These are phyloP conservation scores for Steinernema carpocapsae DNA, from an alignment of 2,888 invertebrate species.

Conservation along the genomic window DNA sequence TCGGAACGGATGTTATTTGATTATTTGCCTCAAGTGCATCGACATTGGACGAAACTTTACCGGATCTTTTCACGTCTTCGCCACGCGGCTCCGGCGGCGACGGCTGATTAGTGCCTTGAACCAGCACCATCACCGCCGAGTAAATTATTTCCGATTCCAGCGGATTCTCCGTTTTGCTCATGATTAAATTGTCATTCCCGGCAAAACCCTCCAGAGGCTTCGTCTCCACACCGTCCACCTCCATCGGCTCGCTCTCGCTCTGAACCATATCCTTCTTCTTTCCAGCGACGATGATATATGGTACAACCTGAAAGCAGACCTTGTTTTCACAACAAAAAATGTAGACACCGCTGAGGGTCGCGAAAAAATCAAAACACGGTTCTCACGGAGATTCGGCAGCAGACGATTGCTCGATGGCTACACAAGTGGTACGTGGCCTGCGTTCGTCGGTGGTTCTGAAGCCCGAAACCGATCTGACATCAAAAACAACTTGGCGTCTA, in stretches of 20 bases:
- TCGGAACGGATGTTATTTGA: slow-evolving; percentile 25
- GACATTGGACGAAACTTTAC: slow-evolving; percentile 15
- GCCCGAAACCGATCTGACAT: slow-evolving; percentile 29
- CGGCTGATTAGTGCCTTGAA: slow-evolving; percentile 7
- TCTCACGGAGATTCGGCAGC: background rate
- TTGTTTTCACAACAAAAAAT: no score
- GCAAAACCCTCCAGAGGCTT: background rate
- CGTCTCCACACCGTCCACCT: background rate
- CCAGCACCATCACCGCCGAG: slow-evolving; percentile 7
- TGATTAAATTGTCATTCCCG: slow-evolving; percentile 17
- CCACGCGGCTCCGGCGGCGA: background rate
- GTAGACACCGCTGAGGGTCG: no score
- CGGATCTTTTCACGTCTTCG: slow-evolving; percentile 6
- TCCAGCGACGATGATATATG: background rate
- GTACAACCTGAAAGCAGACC: background rate
- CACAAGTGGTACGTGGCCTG: slow-evolving; percentile 20
- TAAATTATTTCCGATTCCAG: background rate
- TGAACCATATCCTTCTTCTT: no score
- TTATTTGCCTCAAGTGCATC: slow-evolving; percentile 22
- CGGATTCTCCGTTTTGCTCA: background rate
- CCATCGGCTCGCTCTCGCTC: slow-evolving; percentile 9
- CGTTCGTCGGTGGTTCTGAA: no score
- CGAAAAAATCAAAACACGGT: background rate
- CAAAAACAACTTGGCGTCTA: slow-evolving; percentile 28
- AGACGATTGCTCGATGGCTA: background rate